Base-by-base conservation (phyloP, 2,797 vertebrate species). In the Liasis olivaceus region DNA sequence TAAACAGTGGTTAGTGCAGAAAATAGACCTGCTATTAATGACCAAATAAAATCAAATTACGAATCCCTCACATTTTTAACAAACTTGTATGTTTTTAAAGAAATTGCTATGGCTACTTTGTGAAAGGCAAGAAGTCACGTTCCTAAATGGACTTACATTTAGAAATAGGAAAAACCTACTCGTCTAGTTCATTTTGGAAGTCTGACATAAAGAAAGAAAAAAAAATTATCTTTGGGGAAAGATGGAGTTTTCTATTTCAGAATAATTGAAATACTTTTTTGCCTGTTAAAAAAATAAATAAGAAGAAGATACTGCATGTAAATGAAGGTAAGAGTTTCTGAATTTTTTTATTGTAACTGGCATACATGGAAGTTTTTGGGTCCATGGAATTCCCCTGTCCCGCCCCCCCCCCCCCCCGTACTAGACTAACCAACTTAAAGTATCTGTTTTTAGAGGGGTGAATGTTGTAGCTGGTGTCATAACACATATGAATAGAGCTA, bases 1-100 rank as follows among this genome's bases (percentile, higher is more conserved):
- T 36, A 28, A 47, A 4, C 88, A 7, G 0, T 87, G 28, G 11
- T 14, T 9, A 15, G 28, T 36, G 84, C 60, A 95, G 87, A 12
- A 94, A 4, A 13, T 28, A 12, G 93, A 91, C 89, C 4, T 28
- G 91, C 31, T 94, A 47, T 36, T 91, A 28, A 15, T 91, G 62
- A 88, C 5, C 24, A 51, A 66, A 69, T 60, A 7, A 47, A 63
- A 11, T 85, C 8, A 59, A 89, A 85, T 11, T 2, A 51, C 15
- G 15, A 89, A 58, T 60, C 13, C 24, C 7, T n/a, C 5, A 24
- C 13, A 24, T 47, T 2, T 15, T 63, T 42, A 28, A 60, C 7
- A 36, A 6, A 63, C 22, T 42, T 88, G 14, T 89, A 24, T 51
- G 51, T 60, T 17, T 47, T 59, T 72, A 90, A 90, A 84, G 14